phyloP scores from a whole-genome alignment of 2,113 vertebrate species.

The Dunckerocampus dactyliophorus region DNA sequence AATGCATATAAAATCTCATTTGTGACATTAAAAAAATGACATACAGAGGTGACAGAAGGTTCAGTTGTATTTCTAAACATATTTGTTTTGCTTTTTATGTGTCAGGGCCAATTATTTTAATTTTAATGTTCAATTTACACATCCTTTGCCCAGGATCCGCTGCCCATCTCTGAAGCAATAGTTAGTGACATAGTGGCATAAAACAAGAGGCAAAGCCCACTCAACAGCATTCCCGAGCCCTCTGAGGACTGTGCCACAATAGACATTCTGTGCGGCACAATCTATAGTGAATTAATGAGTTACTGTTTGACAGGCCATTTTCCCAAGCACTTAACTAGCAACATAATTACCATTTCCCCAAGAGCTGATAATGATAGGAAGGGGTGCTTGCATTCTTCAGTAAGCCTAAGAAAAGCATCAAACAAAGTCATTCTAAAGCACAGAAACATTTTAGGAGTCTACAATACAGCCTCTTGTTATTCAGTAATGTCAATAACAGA shows the following conservation, averaged over 20 bases:
- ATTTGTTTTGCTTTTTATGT: too few species aligned
- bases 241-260: conserved; percentile 67
- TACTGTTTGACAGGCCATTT: conserved; percentile 57
- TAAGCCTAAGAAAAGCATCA: conserved; percentile 33
- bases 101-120: too few species aligned
- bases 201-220: conserved; percentile 59
- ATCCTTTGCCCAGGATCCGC: conserved; percentile 30
- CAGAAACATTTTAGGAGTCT: not conserved
- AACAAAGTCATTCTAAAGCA: conserved; percentile 35
- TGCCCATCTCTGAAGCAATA: conserved; percentile 37
- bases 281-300: conserved; percentile 74
- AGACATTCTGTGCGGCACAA: conserved; percentile 61
- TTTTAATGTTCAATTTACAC: conserved; percentile 19
- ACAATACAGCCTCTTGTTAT: conserved; percentile 12
- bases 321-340: conserved; percentile 62
- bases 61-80: too few species aligned
- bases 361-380: conserved; percentile 32
- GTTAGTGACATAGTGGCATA: conserved; percentile 47
- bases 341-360: conserved; percentile 52
- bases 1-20: too few species aligned
- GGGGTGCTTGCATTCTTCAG: conserved; percentile 39
- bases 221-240: conserved; percentile 69
- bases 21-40: not conserved
- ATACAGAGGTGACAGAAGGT: not conserved
- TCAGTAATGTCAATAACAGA: not conserved